Percentiles rank a stretch among this genome's conserved stretches.
phyloP scores from a whole-genome alignment of 2,797 vertebrate species.

The Ceryle rudis region DNA sequence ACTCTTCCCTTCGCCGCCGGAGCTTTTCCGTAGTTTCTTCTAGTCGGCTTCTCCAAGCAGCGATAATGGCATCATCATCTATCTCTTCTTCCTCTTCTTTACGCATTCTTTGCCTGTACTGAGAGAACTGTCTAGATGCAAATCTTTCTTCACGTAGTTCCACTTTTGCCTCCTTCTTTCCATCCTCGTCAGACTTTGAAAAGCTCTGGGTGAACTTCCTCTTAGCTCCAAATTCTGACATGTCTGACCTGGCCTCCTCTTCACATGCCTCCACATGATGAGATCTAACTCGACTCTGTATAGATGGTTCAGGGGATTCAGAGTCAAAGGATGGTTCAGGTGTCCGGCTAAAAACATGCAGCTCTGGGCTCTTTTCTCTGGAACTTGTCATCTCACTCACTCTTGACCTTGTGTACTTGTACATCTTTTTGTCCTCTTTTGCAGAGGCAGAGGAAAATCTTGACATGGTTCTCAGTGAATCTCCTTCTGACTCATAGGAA shows the following conservation, averaged over 20 bases:
- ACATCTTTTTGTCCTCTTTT: slow-evolving; percentile 66
- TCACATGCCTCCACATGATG: slow-evolving; percentile 70
- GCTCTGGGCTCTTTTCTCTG: slow-evolving; percentile 77
- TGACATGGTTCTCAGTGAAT: slow-evolving; percentile 73
- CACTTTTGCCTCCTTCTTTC: slow-evolving; percentile 73
- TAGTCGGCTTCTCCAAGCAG: slow-evolving; percentile 89
- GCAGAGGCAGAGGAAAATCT: slow-evolving; percentile 77
- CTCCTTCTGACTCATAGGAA: slow-evolving; percentile 66
- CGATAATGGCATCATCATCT: slow-evolving; percentile 89
- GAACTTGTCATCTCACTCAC: slow-evolving; percentile 71
- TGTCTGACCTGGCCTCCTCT: slow-evolving; percentile 72
- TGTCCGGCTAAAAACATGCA: slow-evolving; percentile 57
- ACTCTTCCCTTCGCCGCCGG: slow-evolving; percentile 76
- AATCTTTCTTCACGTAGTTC: slow-evolving; percentile 81
- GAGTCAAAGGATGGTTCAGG: slow-evolving; percentile 62
- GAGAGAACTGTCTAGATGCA: slow-evolving; percentile 76
- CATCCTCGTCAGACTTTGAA: slow-evolving; percentile 77
- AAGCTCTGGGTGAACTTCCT: slow-evolving; percentile 83
- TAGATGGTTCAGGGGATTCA: slow-evolving; percentile 59
- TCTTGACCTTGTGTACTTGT: slow-evolving; percentile 72
- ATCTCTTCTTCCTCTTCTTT: slow-evolving; percentile 86
- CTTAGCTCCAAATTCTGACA: slow-evolving; percentile 79
- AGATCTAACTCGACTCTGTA: slow-evolving; percentile 48
- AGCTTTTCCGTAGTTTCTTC: slow-evolving; percentile 84
- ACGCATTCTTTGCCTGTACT: slow-evolving; percentile 78